Conservation (phyloP, 2,113 vertebrate species). For the Oncorhynchus gorbuscha region DNA sequence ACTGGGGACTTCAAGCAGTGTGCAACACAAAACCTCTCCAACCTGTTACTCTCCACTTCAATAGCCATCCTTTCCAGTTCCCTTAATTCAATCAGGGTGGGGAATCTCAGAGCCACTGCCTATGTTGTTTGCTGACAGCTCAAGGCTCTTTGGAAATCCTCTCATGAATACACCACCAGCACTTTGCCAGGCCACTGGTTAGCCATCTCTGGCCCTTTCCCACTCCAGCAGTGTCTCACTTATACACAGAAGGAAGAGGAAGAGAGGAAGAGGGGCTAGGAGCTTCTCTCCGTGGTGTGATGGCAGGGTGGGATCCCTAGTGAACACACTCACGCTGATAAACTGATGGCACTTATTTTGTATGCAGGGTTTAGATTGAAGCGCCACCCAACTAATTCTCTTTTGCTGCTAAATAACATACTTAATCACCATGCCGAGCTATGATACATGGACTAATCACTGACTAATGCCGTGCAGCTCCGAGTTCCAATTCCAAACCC, state of each 20-base stretch:
- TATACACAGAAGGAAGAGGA: background rate
- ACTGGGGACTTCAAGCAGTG: background rate
- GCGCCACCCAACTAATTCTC: background rate
- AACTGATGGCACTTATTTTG: slow-evolving; percentile 48
- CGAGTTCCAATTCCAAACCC: slow-evolving; percentile 18
- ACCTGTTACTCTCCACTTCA: slow-evolving; percentile 19
- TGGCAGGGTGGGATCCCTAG: slow-evolving; percentile 26
- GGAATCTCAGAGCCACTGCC: too few relatives aligned
- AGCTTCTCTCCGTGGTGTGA: background rate
- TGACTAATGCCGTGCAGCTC: slow-evolving; percentile 39
- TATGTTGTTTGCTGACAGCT: slow-evolving; percentile 46
- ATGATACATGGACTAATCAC: slow-evolving; percentile 21
- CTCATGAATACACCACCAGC: slow-evolving; percentile 46
- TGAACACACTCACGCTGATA: slow-evolving; percentile 51
- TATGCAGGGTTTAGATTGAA: slow-evolving; percentile 33
- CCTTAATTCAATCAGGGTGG: slow-evolving; percentile 43
- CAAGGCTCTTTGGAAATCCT: slow-evolving; percentile 56
- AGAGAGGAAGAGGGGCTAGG: background rate
- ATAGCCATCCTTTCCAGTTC: slow-evolving; percentile 29
- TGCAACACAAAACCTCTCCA: slow-evolving; percentile 1
- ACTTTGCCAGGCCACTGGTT: background rate
- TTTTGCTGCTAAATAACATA: slow-evolving; percentile 23
- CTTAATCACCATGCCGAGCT: slow-evolving; percentile 33
- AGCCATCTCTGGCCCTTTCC: slow-evolving; percentile 24
- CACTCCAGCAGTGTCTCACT: slow-evolving; percentile 41